These are phyloP conservation scores for Microcebus tavaratra DNA, from an alignment of 2,113 vertebrate species.

Conservation along the genomic window DNA sequence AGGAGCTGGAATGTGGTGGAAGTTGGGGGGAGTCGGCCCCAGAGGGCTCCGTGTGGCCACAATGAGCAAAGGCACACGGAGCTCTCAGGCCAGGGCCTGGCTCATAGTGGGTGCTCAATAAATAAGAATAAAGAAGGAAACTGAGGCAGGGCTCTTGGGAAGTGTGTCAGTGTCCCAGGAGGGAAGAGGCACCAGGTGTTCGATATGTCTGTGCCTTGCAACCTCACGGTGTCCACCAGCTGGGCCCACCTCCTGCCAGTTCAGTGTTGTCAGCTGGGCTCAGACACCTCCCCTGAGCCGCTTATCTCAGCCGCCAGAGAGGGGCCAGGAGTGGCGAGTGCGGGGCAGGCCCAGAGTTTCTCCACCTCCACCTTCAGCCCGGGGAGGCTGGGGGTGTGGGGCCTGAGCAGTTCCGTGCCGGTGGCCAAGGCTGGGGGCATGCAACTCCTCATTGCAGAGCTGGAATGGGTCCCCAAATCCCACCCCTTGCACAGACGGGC, in stretches of 20 bases:
- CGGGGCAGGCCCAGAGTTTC: neutral
- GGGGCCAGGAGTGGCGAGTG: neutral
- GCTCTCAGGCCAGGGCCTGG: neutral
- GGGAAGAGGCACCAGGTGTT: no score
- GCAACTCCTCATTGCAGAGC: neutral
- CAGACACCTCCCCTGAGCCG: neutral
- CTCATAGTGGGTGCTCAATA: neutral
- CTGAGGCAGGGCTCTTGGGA: neutral
- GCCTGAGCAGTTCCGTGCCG: neutral
- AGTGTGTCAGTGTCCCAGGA: neutral
- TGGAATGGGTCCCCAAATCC: neutral
- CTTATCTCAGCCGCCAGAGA: neutral
- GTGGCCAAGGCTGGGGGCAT: neutral
- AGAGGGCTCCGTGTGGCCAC: neutral
- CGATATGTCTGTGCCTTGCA: neutral
- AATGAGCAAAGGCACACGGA: neutral
- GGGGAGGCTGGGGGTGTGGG: neutral
- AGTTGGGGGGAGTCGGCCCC: neutral
- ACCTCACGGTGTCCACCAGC: fast-evolving
- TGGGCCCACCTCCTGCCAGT: fast-evolving
- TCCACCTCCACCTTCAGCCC: neutral
- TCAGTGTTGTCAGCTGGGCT: neutral
- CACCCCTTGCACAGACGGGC: neutral
- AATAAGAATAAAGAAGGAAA: neutral
- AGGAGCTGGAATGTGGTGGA: neutral